Percentiles rank a stretch among this genome's conserved stretches.
Evolutionary conservation across 1,140 invertebrate species (phyloP).

Genomic region (Drosophila lowei): DNA sequence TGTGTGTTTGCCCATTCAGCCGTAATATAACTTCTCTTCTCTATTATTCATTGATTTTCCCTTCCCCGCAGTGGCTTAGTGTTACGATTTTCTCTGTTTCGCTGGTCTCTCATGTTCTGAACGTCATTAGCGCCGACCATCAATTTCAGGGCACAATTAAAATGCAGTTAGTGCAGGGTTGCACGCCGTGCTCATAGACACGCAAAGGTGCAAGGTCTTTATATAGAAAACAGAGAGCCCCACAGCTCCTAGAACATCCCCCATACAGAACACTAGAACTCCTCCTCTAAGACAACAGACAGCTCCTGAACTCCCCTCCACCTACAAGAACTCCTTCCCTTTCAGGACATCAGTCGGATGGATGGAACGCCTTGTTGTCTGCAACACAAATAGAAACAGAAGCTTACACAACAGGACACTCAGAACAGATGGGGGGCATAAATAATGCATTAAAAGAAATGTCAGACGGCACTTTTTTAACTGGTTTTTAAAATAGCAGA

Average conservation of each 20-base stretch:
- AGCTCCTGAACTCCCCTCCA: background rate
- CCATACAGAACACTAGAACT: background rate
- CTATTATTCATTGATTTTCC: conserved; percentile 10
- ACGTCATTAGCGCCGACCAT: conserved; percentile 17
- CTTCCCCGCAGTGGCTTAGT: background rate
- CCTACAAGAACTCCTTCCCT: background rate
- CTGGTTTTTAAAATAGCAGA: too few relatives aligned
- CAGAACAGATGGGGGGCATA: background rate
- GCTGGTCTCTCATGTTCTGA: conserved; percentile 10
- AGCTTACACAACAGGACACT: conserved; percentile 4
- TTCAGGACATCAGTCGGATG: conserved; percentile 8
- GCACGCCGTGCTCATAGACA: conserved; percentile 2
- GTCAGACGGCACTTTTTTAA: background rate
- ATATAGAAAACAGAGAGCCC: too few relatives aligned
- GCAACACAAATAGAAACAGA: conserved; percentile 10
- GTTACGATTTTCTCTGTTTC: conserved; percentile 5
- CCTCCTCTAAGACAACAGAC: conserved; percentile 7
- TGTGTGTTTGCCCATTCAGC: too few relatives aligned
- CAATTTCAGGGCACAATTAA: conserved; percentile 20
- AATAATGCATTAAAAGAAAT: conserved; percentile 7
- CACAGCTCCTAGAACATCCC: too few relatives aligned
- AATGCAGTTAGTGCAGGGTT: conserved; percentile 20
- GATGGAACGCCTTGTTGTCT: conserved; percentile 4
- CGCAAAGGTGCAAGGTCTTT: too few relatives aligned
- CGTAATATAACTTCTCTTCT: too few relatives aligned